Evolutionary conservation across 2,113 vertebrate species (phyloP).

Genomic region (Seriola aureovittata): DNA sequence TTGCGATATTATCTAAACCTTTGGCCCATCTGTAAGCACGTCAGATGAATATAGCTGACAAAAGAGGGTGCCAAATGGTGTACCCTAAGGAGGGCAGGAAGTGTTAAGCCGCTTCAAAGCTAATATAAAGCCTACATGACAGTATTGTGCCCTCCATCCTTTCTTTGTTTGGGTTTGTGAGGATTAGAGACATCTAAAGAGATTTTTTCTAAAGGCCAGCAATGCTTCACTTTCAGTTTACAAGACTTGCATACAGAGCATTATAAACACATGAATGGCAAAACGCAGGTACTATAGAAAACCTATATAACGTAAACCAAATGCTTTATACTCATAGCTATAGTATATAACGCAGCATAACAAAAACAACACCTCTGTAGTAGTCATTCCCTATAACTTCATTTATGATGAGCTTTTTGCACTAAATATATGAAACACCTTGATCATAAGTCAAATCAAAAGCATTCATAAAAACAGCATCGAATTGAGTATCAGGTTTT

Average conservation of each 20-base stretch:
- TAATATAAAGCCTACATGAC: conserved; percentile 57
- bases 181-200: conserved; percentile 57
- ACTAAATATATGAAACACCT: conserved; percentile 1
- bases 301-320: not conserved
- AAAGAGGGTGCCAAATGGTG: conserved; percentile 31
- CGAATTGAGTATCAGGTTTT: not conserved
- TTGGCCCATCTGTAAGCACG: conserved; percentile 28
- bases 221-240: conserved; percentile 44
- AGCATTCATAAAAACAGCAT: not conserved
- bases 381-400: not conserved
- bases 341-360: not conserved
- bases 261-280: conserved; percentile 10
- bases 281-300: not conserved
- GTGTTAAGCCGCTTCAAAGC: conserved; percentile 51
- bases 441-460: not conserved
- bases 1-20: conserved; percentile 23
- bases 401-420: conserved; percentile 1
- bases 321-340: not conserved
- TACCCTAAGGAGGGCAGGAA: conserved; percentile 26
- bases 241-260: conserved; percentile 13
- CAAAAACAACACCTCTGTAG: not conserved
- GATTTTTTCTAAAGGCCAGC: conserved; percentile 28
- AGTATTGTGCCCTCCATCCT: conserved; percentile 34
- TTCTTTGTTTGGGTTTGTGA: conserved; percentile 45
- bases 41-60: conserved; percentile 49